Evolutionary conservation across 2,888 invertebrate species (phyloP).

Genomic region (Malthinus flaveolus): DNA sequence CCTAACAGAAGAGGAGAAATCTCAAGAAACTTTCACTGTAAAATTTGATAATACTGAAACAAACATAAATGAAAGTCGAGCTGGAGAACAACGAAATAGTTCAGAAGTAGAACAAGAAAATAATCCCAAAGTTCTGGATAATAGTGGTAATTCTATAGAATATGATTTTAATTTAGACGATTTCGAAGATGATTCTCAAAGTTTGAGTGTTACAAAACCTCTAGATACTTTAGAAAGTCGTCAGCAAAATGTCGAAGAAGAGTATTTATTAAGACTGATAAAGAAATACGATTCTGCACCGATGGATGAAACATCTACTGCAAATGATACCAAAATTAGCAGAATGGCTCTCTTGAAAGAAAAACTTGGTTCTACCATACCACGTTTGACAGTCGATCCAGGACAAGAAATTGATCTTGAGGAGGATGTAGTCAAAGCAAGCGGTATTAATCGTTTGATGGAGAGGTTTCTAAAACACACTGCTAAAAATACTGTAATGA

Average conservation of each 20-base stretch:
- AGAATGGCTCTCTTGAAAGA: conserved; percentile 36
- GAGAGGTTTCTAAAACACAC: conserved; percentile 73
- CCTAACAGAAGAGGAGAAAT: not conserved
- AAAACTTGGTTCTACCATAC: conserved; percentile 49
- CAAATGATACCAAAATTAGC: not conserved
- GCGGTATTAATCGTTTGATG: conserved; percentile 69
- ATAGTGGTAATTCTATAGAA: conserved; percentile 26
- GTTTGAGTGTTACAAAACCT: not conserved
- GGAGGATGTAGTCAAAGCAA: conserved; percentile 53
- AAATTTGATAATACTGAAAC: not conserved
- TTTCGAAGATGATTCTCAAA: conserved; percentile 28
- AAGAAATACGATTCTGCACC: conserved; percentile 5
- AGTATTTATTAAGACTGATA: conserved; percentile 4
- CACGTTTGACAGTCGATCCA: conserved; percentile 59
- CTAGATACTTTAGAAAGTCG: not conserved
- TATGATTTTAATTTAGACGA: conserved; percentile 41
- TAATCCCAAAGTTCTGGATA: conserved; percentile 12
- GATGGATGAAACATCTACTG: not conserved
- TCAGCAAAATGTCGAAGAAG: not conserved
- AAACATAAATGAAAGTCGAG: conserved; percentile 7
- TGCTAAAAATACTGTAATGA: conserved; percentile 59
- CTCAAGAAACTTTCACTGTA: not conserved
- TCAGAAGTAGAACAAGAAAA: conserved; percentile 25
- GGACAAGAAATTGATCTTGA: conserved; percentile 66
- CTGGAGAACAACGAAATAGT: conserved; percentile 21